Evolutionary conservation across 2,797 vertebrate genomes (phyloP).

Genomic region (Hemitrygon akajei): DNA sequence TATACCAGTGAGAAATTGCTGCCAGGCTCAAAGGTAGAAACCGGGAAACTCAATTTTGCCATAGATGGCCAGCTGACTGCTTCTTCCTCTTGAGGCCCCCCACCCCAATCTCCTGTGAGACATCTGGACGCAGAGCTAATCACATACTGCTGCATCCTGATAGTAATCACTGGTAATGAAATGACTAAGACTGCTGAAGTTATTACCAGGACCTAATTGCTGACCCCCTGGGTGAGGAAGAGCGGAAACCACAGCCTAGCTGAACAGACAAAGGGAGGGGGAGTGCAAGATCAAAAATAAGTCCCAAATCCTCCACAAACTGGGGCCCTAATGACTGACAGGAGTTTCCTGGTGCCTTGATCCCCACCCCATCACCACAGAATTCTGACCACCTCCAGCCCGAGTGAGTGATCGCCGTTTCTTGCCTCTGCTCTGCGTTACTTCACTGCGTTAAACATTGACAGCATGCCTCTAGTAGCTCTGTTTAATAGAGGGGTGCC

Average conservation of each 20-base stretch:
- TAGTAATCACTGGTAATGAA: neutral
- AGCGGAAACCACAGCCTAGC: neutral
- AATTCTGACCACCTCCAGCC: neutral
- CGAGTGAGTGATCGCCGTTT: neutral
- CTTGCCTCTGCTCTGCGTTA: neutral
- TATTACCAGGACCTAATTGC: neutral
- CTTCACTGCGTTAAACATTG: neutral
- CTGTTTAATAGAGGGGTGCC: neutral
- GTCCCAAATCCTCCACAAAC: neutral
- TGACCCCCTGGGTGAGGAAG: neutral
- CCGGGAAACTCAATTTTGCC: neutral
- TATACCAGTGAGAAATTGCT: neutral
- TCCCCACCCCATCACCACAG: neutral
- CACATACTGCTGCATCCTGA: neutral
- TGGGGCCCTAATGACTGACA: neutral
- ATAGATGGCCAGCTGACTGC: neutral
- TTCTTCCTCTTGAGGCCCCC: neutral
- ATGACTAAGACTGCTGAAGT: neutral
- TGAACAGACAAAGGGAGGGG: no score
- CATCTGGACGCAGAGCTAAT: neutral
- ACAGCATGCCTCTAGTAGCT: neutral
- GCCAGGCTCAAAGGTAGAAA: neutral
- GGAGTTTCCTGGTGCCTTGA: neutral
- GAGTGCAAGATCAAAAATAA: neutral
- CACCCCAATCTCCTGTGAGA: neutral